A percentile compares a stretch with the other conserved stretches of the same genome.
These are phyloP conservation scores for Umimayanthus kanabou DNA, from an alignment of 92 coral and sea anemone species.

Conservation along the genomic window DNA sequence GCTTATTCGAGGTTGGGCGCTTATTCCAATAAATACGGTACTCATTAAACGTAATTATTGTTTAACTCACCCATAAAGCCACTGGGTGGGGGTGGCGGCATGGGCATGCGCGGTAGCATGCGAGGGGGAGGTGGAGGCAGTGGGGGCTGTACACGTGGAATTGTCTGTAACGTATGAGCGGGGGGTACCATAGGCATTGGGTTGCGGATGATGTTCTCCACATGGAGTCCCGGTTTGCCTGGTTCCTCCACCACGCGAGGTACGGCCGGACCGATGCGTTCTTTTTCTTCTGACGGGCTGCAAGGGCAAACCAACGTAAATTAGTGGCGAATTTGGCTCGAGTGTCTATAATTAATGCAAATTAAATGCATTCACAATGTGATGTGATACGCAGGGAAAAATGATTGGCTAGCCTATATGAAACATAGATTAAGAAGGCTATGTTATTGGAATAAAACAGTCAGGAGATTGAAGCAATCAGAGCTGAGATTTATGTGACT, in stretches of 20 bases:
- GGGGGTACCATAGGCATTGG: conserved; percentile 68
- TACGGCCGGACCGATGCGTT: conserved; percentile 95
- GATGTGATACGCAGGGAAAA: too few species aligned
- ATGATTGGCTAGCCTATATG: too few species aligned
- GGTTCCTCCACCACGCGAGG: conserved; percentile 60
- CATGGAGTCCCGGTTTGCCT: conserved; percentile 8
- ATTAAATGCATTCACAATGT: background rate
- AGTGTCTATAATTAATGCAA: background rate
- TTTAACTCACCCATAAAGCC: conserved; percentile 76
- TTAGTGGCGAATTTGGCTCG: background rate
- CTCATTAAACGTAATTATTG: background rate
- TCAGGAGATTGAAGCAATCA: too few species aligned
- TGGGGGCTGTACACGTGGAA: conserved; percentile 43
- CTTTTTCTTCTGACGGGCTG: conserved; percentile 93
- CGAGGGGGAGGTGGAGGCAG: conserved; percentile 82
- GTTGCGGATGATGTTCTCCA: conserved; percentile 35
- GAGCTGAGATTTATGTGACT: too few species aligned
- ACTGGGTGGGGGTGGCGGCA: conserved; percentile 82
- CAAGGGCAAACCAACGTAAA: background rate
- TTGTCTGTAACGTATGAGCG: conserved; percentile 64
- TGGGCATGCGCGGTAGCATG: conserved; percentile 66
- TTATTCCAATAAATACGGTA: background rate
- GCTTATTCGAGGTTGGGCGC: too few species aligned
- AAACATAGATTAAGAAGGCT: too few species aligned
- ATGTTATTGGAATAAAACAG: too few species aligned